A percentile compares a stretch with the other conserved stretches of the same genome.
Evolutionary conservation across 2,888 invertebrate genomes (phyloP).

Genomic region (Hecatera dysodea): DNA sequence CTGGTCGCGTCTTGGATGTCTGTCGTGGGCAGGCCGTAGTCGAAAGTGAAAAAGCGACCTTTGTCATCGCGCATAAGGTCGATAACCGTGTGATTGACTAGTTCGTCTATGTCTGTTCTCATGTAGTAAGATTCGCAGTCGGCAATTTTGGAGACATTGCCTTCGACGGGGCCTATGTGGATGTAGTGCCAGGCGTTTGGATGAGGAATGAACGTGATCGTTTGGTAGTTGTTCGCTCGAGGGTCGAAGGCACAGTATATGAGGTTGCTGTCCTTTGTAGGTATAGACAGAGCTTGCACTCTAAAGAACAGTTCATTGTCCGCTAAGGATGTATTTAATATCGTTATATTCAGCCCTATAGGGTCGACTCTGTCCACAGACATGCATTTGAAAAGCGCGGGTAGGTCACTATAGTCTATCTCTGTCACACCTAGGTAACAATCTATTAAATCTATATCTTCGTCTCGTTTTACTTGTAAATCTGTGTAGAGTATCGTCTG

Average conservation of each 20-base stretch:
- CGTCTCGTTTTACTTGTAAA: slow-evolving; percentile 90
- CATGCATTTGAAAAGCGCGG: slow-evolving; percentile 89
- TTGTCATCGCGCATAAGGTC: slow-evolving; percentile 91
- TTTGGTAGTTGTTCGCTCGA: slow-evolving; percentile 78
- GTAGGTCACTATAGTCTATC: slow-evolving; percentile 75
- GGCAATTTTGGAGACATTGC: slow-evolving; percentile 75
- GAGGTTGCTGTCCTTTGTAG: slow-evolving; percentile 87
- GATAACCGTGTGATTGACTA: slow-evolving; percentile 76
- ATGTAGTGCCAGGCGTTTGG: slow-evolving; percentile 92
- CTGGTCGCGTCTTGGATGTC: slow-evolving; percentile 92
- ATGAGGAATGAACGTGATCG: slow-evolving; percentile 88
- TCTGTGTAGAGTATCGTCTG: slow-evolving; percentile 92
- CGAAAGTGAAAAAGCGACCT: slow-evolving; percentile 94
- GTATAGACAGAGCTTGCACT: slow-evolving; percentile 89
- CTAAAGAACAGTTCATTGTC: slow-evolving; percentile 78
- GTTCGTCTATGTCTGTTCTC: slow-evolving; percentile 74
- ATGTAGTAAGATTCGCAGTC: slow-evolving; percentile 82
- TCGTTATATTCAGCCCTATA: slow-evolving; percentile 82
- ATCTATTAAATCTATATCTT: slow-evolving; percentile 79
- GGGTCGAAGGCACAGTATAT: slow-evolving; percentile 88
- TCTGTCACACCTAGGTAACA: slow-evolving; percentile 76
- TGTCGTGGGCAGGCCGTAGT: slow-evolving; percentile 93
- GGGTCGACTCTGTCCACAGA: slow-evolving; percentile 77
- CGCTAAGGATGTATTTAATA: slow-evolving; percentile 77
- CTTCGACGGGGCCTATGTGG: slow-evolving; percentile 70